Conservation (phyloP, 2,113 vertebrate genomes). For the Epinephelus lanceolatus region DNA sequence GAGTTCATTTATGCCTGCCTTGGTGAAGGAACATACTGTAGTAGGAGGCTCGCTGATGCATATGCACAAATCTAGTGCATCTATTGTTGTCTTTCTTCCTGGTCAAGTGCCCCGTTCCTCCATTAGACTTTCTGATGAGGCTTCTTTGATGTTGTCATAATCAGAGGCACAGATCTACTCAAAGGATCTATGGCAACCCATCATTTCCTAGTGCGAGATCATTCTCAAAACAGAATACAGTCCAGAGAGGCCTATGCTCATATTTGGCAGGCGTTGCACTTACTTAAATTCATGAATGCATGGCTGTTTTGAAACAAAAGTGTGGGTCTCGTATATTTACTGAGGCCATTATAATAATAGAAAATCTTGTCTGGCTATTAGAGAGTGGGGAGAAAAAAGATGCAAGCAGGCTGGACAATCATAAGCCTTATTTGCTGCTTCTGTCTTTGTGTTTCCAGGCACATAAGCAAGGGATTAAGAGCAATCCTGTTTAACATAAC, state of each 20-base stretch:
- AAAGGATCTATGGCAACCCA: constrained; percentile 68
- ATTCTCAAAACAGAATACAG: constrained; percentile 58
- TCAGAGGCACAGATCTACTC: constrained; percentile 59
- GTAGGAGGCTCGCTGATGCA: constrained; percentile 47
- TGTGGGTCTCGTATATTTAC: constrained; percentile 3
- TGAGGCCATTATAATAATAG: constrained; percentile 20
- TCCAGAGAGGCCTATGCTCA: constrained; percentile 9
- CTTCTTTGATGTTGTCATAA: constrained; percentile 78
- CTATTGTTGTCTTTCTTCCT: constrained; percentile 68
- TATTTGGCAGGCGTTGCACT: constrained; percentile 26
- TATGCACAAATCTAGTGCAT: constrained; percentile 45
- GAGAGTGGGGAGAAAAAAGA: constrained; percentile 16
- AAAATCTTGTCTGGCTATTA: constrained; percentile 27
- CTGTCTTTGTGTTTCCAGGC: constrained; percentile 6
- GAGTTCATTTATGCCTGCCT: constrained; percentile 26
- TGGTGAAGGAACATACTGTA: constrained; percentile 8
- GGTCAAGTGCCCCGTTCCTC: constrained; percentile 70
- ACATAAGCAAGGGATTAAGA: neutral
- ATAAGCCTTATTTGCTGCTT: neutral
- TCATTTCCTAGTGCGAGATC: constrained; percentile 48
- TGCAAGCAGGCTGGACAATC: constrained; percentile 27
- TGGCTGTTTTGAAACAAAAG: constrained; percentile 19
- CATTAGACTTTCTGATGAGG: constrained; percentile 84
- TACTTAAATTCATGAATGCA: constrained; percentile 59
- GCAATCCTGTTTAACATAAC: constrained; percentile 13